phyloP scores from a whole-genome alignment of 1,140 invertebrate species.

The Panulirus ornatus region DNA sequence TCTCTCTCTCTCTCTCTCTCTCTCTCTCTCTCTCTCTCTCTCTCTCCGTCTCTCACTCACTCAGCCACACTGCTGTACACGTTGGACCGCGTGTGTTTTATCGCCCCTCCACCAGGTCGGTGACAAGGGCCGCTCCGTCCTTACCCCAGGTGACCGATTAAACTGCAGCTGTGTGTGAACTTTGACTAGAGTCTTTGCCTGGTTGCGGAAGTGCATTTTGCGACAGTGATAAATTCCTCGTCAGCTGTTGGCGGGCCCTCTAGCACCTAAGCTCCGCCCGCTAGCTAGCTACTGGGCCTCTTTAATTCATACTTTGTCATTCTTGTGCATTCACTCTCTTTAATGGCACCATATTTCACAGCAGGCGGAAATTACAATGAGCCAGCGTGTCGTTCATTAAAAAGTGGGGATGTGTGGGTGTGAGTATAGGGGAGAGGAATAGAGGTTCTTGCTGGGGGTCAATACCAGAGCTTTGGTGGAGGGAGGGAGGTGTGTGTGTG shows the following conservation, averaged over 20 bases:
- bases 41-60: background rate
- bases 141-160: conserved; percentile 52
- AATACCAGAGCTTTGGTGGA: too few species aligned
- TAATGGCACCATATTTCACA: conserved; percentile 52
- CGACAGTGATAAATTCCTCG: conserved; percentile 61
- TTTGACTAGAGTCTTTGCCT: conserved; percentile 58
- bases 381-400: conserved; percentile 37
- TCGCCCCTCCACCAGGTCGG: conserved; percentile 25
- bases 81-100: conserved; percentile 49
- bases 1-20: background rate
- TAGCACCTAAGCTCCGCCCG: background rate
- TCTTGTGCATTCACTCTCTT: conserved; percentile 55
- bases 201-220: conserved; percentile 59
- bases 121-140: conserved; percentile 16
- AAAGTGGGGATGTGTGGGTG: conserved; percentile 5
- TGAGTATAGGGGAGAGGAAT: conserved; percentile 16
- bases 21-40: background rate
- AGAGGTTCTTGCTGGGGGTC: too few species aligned
- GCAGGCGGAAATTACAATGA: conserved; percentile 54
- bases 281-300: background rate
- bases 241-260: conserved; percentile 33
- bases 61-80: background rate
- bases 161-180: conserved; percentile 43
- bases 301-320: conserved; percentile 58
- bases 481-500: background rate